Evolutionary conservation across 2,113 vertebrate species (phyloP).

Genomic region (Shinisaurus crocodilurus): DNA sequence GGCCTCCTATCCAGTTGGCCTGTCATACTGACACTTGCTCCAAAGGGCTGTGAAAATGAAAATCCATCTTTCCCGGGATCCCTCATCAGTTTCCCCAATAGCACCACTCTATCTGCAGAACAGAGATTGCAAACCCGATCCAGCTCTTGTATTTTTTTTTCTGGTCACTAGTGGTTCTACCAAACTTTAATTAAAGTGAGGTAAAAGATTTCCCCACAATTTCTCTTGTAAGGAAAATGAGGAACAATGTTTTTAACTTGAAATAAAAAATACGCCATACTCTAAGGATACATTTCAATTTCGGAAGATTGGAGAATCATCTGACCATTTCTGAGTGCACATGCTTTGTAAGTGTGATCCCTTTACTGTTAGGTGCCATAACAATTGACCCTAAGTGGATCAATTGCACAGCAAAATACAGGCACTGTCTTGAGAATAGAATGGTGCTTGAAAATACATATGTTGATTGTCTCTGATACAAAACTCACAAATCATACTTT

Average conservation of each 20-base stretch:
- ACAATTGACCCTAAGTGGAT: background rate
- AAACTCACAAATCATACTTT: background rate
- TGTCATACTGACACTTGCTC: conserved; percentile 54
- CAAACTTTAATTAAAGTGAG: background rate
- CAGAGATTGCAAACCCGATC: too few species aligned
- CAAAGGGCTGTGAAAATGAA: conserved; percentile 53
- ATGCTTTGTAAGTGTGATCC: too few species aligned
- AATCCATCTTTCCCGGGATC: background rate
- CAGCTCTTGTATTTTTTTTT: too few species aligned
- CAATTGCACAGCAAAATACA: background rate
- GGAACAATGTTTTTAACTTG: background rate
- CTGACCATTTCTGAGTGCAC: background rate
- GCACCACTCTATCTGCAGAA: background rate
- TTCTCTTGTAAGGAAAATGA: background rate
- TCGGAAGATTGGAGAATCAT: background rate
- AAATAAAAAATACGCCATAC: background rate
- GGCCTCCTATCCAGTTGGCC: conserved; percentile 65
- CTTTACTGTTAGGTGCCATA: background rate
- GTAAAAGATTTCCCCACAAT: background rate
- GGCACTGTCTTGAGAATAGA: background rate
- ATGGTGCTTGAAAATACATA: background rate
- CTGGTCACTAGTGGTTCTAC: background rate
- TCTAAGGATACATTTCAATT: background rate
- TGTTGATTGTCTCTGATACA: background rate
- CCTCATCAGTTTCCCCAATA: background rate